Evolutionary conservation across 2,797 vertebrate species (phyloP).

Genomic region (Chloroceryle inda): DNA sequence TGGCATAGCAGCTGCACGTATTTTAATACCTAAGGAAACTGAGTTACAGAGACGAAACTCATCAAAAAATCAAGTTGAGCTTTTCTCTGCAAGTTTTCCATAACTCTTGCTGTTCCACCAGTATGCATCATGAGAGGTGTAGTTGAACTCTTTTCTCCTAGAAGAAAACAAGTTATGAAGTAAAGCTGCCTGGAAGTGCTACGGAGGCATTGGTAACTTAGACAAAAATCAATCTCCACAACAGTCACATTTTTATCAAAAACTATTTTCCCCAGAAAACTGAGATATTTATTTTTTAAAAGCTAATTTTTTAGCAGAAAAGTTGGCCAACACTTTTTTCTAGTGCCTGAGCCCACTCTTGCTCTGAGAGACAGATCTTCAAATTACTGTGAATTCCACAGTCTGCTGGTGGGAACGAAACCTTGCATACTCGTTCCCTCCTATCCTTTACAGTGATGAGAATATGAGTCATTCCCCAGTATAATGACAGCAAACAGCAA

Average conservation of each 20-base stretch:
- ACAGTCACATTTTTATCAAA: constrained; percentile 11
- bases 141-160: not conserved
- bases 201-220: not conserved
- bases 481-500: constrained; percentile 18
- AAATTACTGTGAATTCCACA: not conserved
- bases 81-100: not conserved
- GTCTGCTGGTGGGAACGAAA: not conserved
- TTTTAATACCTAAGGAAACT: not conserved
- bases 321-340: not conserved
- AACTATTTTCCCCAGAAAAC: not conserved
- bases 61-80: not conserved
- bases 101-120: not conserved
- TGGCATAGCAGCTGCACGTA: not conserved
- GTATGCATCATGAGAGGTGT: not conserved
- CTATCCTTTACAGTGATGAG: not conserved
- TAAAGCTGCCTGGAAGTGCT: not conserved
- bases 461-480: not conserved
- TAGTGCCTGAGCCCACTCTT: not conserved
- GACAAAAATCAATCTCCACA: not conserved
- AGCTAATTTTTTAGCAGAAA: constrained; percentile 29
- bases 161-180: not conserved
- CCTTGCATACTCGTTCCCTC: not conserved
- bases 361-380: constrained; percentile 16
- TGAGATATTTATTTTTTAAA: constrained; percentile 23
- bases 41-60: not conserved